Percentiles rank a stretch among this genome's conserved stretches.
These are phyloP conservation scores for Ancistrus triradiatus DNA, from an alignment of 2,113 vertebrate genomes.

Conservation along the genomic window DNA sequence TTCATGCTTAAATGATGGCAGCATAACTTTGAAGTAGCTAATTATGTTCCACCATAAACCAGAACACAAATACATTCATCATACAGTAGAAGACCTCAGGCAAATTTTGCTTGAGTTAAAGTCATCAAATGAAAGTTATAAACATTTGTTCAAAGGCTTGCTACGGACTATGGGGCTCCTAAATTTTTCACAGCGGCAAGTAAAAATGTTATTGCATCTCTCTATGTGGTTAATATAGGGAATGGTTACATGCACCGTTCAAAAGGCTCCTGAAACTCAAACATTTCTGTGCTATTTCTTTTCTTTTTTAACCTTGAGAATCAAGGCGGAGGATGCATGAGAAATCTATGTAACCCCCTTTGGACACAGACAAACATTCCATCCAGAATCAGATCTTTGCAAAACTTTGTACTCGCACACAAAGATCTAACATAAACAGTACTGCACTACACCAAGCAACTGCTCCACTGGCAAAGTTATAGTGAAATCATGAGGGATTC, in stretches of 20 bases:
- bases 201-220: too few relatives aligned
- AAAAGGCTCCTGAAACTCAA: slow-evolving; percentile 8
- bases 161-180: neutral
- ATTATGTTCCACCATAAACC: too few relatives aligned
- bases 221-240: neutral
- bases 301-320: slow-evolving; percentile 38
- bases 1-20: slow-evolving; percentile 17
- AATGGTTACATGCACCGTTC: slow-evolving; percentile 16
- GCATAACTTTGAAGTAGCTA: slow-evolving; percentile 1
- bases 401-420: slow-evolving; percentile 51
- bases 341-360: slow-evolving; percentile 50
- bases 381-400: slow-evolving; percentile 49
- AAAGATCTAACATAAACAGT: slow-evolving; percentile 50
- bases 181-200: slow-evolving; percentile 2
- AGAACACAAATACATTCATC: too few relatives aligned
- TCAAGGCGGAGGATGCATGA: slow-evolving; percentile 46
- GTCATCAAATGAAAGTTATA: slow-evolving; percentile 12
- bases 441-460: slow-evolving; percentile 37
- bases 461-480: slow-evolving; percentile 42
- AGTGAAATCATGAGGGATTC: slow-evolving; percentile 50
- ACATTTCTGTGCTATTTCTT: slow-evolving; percentile 24
- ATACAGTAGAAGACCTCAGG: neutral
- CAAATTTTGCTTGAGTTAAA: slow-evolving; percentile 15
- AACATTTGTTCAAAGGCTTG: slow-evolving; percentile 10
- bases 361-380: slow-evolving; percentile 55